Evolutionary conservation across 2,888 invertebrate genomes (phyloP), one percentile per base, ranked within the genome.

Genomic region (Malachius bipustulatus): DNA sequence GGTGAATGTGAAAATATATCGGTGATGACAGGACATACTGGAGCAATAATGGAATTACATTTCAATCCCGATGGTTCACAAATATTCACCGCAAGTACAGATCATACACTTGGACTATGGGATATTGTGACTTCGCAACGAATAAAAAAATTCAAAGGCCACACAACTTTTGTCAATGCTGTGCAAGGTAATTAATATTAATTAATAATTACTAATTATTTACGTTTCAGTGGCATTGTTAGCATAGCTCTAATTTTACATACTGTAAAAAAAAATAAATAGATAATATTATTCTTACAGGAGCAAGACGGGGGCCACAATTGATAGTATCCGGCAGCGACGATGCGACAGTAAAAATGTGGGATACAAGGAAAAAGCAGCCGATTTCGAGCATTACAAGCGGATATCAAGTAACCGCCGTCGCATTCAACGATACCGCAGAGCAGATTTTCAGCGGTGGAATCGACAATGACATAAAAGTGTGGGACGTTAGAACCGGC

Each of bases 1-100:
- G 97, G 91, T 0, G 94, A 98, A 57, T 98, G 98, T 63, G 94
- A 97, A 54, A 99, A 98, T 60, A 78, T 94, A 45, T 84, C 89
- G 51, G 79, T 84, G 12, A 76, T 99, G 75, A 75, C 77, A 11
- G 96, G 96, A 0, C 98, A 99, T 63, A 85, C 84, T 0, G 98
- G 97, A 1, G 91, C 96, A 2, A 70, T 98, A 2, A 81, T 93
- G 78, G 94, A 99, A 59, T 65, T 97, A 6, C 82, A 85, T 56
- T 89, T 88, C 55, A 82, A 82, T 2, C 76, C 85, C 0, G 88
- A 85, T 41, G 90, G 89, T 1, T 66, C 75, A n/a, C 75, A 81
- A 45, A 65, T 97, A 26, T 89, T 85, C 60, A 82, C 93, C 1
- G 85, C 91, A 35, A 85, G 91, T 19, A 94, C 96, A 0, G 98